These are phyloP conservation scores for Therioaphis trifolii DNA, from an alignment of 2,888 invertebrate species.

Conservation along the genomic window DNA sequence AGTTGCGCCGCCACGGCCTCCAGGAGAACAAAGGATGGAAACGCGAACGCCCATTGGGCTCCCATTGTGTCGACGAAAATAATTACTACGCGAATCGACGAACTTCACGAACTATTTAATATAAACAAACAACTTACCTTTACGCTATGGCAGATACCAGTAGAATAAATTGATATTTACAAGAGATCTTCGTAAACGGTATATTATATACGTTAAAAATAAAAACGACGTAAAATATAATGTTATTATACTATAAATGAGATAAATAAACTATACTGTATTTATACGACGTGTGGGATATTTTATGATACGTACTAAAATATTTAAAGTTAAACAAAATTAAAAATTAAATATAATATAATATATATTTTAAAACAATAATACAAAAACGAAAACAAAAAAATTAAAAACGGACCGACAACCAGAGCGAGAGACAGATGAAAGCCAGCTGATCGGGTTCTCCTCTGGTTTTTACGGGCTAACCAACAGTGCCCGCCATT, in stretches of 20 bases:
- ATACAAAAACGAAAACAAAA: conserved; percentile 60
- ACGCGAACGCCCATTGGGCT: conserved; percentile 25
- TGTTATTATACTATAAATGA: conserved; percentile 37
- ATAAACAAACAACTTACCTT: too few species aligned
- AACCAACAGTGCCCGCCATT: conserved; percentile 20
- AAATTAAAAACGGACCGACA: conserved; percentile 56
- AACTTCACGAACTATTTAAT: too few species aligned
- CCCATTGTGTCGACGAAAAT: neutral
- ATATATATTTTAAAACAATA: conserved; percentile 50
- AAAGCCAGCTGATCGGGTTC: conserved; percentile 61
- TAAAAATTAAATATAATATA: conserved; percentile 2
- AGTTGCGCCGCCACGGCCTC: neutral
- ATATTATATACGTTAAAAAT: conserved; percentile 9
- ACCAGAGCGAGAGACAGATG: conserved; percentile 60
- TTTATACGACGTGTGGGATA: neutral
- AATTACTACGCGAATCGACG: neutral
- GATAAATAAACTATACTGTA: neutral
- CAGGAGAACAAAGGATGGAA: conserved; percentile 14
- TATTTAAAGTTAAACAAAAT: neutral
- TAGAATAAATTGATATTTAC: conserved; percentile 18
- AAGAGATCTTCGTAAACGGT: conserved; percentile 57
- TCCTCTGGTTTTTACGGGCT: conserved; percentile 58
- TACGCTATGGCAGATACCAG: conserved; percentile 40
- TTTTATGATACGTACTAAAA: too few species aligned
- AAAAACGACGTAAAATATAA: neutral